Base-by-base conservation (phyloP, 1,140 invertebrate genomes). In the Trichonephila clavipes region DNA sequence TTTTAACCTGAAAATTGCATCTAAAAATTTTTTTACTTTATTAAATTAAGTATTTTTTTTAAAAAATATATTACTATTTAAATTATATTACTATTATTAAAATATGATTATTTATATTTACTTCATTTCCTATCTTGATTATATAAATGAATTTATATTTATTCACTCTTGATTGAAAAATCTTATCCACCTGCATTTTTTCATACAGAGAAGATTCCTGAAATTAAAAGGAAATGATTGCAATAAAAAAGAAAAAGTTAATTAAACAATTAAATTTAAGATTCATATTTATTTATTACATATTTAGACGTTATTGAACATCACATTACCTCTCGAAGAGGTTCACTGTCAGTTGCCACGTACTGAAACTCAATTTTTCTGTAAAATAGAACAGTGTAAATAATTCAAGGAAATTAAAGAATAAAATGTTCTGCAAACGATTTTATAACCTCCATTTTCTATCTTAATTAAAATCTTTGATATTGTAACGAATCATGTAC, bases 281-380 rank as follows among this genome's bases (percentile, higher is more conserved):
- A 61, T 61, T 40, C 59, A 61, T 40, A 40, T 40, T 40, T 61
- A 61, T 61, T 61, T 18, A 61, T 61, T 16, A 6, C 18, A 61
- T 61, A 18, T 61, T 61, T 61, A 61, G 2, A 61, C 18, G 12
- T 61, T 61, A 3, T 6, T 64, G 12, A 21, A 87, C 10, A 12
- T 89, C 10, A 24, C 51, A 51, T 85, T 85, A 86, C 90, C 19
- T 92, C 34, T 58, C 82, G 24, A 1, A 92, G 44, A 14, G 90
- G 90, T 19, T 92, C 90, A 14, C 44, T 69, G 28, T 92, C 90
- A 19, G 90, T 66, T 16, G 90, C 64, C 24, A 92, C 64, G 44
- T 66, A 85, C 44, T 86, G 19, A 34, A 85, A 92, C 64, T 85
- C 62, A 28, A 86, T 69, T 69, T 92, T 64, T 28, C 90, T 92